Evolutionary conservation across 2,888 invertebrate species (phyloP).

Genomic region (Kuschelorhynchus macadamiae): DNA sequence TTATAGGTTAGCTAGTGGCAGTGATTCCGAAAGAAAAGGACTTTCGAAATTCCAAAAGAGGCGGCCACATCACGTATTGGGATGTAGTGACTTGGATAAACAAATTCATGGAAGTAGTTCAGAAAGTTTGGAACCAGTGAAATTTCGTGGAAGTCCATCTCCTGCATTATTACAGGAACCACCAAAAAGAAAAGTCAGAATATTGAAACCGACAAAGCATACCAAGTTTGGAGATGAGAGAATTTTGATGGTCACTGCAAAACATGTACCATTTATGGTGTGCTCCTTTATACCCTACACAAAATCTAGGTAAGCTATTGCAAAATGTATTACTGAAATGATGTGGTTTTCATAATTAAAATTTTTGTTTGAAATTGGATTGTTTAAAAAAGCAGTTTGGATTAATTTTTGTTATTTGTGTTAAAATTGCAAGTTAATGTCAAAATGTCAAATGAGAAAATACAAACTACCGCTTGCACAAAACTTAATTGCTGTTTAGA

Average conservation of each 20-base stretch:
- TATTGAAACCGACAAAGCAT: slow-evolving; percentile 74
- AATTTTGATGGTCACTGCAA: slow-evolving; percentile 83
- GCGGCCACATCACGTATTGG: slow-evolving; percentile 69
- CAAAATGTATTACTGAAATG: no score
- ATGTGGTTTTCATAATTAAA: no score
- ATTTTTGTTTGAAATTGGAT: no score
- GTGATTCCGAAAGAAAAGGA: slow-evolving; percentile 48
- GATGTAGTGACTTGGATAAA: slow-evolving; percentile 66
- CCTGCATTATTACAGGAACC: slow-evolving; percentile 71
- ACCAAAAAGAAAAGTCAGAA: slow-evolving; percentile 71
- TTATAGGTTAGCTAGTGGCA: neutral
- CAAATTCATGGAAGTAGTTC: slow-evolving; percentile 78
- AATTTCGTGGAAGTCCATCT: slow-evolving; percentile 61
- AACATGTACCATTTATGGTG: slow-evolving; percentile 86
- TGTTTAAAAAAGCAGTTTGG: no score
- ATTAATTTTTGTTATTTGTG: no score
- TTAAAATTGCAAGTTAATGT: no score
- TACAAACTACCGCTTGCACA: no score
- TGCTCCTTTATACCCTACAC: slow-evolving; percentile 91
- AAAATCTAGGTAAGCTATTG: slow-evolving; percentile 54
- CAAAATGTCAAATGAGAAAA: no score
- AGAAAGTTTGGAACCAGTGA: slow-evolving; percentile 76
- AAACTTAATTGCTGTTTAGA: no score
- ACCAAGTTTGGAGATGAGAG: slow-evolving; percentile 85
- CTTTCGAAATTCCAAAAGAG: slow-evolving; percentile 58